Conservation (phyloP, 2,888 invertebrate species). For the Amblyteles armatorius region DNA sequence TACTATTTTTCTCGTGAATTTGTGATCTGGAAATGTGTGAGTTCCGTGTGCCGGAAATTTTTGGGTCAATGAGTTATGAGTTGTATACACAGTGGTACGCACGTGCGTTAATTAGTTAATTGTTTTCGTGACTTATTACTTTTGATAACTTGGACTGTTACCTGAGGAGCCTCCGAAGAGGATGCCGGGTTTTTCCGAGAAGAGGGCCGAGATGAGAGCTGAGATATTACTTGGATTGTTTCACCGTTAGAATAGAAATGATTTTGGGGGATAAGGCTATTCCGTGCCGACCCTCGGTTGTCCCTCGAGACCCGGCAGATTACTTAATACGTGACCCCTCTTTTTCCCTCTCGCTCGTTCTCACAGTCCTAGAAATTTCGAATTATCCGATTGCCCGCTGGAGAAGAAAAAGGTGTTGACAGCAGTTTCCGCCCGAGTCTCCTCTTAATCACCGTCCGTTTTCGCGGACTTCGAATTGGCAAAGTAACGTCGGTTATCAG, state of each 20-base stretch:
- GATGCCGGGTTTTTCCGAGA: constrained; percentile 6
- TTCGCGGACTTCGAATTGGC: neutral
- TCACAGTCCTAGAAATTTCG: constrained; percentile 18
- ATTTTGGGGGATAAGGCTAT: constrained; percentile 47
- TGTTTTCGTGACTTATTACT: constrained; percentile 31
- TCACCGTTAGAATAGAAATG: constrained; percentile 70
- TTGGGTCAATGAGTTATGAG: constrained; percentile 14
- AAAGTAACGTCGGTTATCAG: neutral
- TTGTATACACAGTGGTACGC: constrained; percentile 10
- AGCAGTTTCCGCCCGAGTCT: neutral
- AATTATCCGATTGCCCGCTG: constrained; percentile 32
- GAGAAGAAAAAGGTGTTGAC: constrained; percentile 1
- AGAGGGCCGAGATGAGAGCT: constrained; percentile 53
- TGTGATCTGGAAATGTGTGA: neutral
- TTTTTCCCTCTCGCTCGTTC: constrained; percentile 18
- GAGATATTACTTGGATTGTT: constrained; percentile 71
- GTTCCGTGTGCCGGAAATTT: neutral
- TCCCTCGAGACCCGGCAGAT: constrained; percentile 46
- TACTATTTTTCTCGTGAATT: too few species aligned
- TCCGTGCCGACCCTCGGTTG: constrained; percentile 38
- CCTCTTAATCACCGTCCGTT: neutral
- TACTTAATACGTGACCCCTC: constrained; percentile 63
- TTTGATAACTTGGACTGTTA: constrained; percentile 10
- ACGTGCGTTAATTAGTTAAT: constrained; percentile 54
- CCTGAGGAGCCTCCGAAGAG: constrained; percentile 20